A percentile compares a stretch with the other conserved stretches of the same genome.
phyloP scores from a whole-genome alignment of 2,797 vertebrate species.

The Nothura maculosa region DNA sequence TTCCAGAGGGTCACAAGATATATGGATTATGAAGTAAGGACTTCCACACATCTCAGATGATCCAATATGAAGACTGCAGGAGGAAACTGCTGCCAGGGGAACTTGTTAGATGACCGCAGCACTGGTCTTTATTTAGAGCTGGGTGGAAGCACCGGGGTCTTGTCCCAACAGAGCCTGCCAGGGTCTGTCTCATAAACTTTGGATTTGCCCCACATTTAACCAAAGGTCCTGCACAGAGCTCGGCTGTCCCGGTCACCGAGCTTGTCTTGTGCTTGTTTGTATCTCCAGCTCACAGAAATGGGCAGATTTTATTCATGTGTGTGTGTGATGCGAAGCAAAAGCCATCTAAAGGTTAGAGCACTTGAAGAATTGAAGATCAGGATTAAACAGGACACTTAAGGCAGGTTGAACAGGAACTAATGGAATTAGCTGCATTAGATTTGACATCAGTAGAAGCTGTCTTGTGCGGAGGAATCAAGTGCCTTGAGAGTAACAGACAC shows the following conservation, averaged over 20 bases:
- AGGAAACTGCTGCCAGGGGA: slow-evolving; percentile 30
- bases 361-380: background rate
- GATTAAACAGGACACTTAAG: background rate
- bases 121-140: background rate
- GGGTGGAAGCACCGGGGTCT: background rate
- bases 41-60: slow-evolving; percentile 63
- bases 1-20: slow-evolving; percentile 75
- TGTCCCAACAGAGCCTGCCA: background rate
- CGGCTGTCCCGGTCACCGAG: rapidly evolving
- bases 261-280: background rate
- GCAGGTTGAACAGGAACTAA: background rate
- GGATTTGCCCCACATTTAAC: background rate
- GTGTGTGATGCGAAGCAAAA: background rate
- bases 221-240: background rate
- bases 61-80: slow-evolving; percentile 39
- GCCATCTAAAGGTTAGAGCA: background rate
- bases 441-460: background rate
- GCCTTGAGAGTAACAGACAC: background rate
- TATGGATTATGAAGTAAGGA: slow-evolving; percentile 70
- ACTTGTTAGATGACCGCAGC: background rate
- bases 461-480: rapidly evolving
- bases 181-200: background rate
- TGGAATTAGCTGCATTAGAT: background rate
- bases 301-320: background rate
- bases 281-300: rapidly evolving